These are phyloP conservation scores for Calliphora vicina DNA, from an alignment of 1,140 invertebrate species.

Conservation along the genomic window DNA sequence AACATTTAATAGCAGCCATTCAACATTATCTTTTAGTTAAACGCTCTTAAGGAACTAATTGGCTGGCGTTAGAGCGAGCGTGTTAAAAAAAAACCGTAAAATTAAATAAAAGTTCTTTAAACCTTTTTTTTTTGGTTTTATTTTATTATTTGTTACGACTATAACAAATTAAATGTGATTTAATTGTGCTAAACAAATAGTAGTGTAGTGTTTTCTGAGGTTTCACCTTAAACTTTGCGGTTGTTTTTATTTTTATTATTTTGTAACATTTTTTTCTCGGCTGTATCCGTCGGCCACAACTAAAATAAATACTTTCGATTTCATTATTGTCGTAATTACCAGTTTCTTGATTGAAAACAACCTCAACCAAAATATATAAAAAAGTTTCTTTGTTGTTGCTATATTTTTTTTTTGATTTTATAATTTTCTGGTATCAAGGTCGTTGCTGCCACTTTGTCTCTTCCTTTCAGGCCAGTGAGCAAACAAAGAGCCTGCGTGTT, in stretches of 20 bases:
- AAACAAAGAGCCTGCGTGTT: not conserved
- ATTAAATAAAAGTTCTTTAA: no score
- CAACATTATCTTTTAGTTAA: no score
- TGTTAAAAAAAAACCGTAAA: no score
- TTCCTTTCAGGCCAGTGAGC: not conserved
- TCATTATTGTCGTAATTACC: not conserved
- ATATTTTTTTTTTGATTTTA: not conserved
- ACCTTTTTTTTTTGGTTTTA: no score
- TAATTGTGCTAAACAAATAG: no score
- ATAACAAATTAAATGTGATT: no score
- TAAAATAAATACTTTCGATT: constrained; percentile 11
- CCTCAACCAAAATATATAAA: not conserved
- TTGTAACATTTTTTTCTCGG: not conserved
- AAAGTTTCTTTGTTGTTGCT: not conserved
- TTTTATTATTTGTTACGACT: no score
- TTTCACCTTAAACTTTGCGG: not conserved
- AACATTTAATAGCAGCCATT: no score
- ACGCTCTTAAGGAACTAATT: no score
- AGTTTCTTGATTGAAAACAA: not conserved
- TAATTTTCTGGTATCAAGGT: not conserved
- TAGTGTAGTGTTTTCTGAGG: no score
- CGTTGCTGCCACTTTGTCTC: not conserved
- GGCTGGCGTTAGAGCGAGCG: no score
- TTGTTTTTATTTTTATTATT: not conserved
- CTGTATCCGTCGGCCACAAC: not conserved